These are phyloP conservation scores for Verasper variegatus DNA, from an alignment of 2,113 vertebrate species.

Conservation along the genomic window DNA sequence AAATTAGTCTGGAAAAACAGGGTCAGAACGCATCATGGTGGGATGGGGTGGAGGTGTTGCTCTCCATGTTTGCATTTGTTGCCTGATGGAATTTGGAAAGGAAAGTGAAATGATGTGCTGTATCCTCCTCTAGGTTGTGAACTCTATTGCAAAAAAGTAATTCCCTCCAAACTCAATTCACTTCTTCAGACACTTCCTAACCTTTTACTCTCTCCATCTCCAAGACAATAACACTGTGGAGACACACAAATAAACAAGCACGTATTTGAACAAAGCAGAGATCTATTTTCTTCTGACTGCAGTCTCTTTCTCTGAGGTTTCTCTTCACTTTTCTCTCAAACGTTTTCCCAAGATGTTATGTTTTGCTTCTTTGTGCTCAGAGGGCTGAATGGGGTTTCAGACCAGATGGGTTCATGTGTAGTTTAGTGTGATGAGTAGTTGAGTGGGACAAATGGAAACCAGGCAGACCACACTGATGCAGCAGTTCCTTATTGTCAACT, in stretches of 20 bases:
- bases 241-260: not conserved
- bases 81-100: slow-evolving; percentile 34
- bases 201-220: not conserved
- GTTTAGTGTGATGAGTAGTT: not conserved
- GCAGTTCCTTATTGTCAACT: not conserved
- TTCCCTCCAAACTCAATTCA: slow-evolving; percentile 4
- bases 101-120: slow-evolving; percentile 3
- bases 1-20: not conserved
- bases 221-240: slow-evolving; percentile 7
- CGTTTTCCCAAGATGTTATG: not conserved
- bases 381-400: not conserved
- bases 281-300: not conserved
- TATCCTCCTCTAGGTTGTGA: slow-evolving; percentile 26
- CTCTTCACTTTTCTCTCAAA: not conserved
- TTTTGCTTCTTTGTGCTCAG: slow-evolving; percentile 4
- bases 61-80: slow-evolving; percentile 18
- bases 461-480: slow-evolving; percentile 10
- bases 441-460: slow-evolving; percentile 1
- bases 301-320: not conserved
- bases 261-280: not conserved
- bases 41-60: not conserved
- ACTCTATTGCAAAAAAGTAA: slow-evolving; percentile 25
- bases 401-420: not conserved
- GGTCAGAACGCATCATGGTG: not conserved
- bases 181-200: slow-evolving; percentile 17